A percentile compares a stretch with the other conserved stretches of the same genome.
Evolutionary conservation across 23 tunicate genomes (phyloP).

Genomic region (Trididemnum nubilum): DNA sequence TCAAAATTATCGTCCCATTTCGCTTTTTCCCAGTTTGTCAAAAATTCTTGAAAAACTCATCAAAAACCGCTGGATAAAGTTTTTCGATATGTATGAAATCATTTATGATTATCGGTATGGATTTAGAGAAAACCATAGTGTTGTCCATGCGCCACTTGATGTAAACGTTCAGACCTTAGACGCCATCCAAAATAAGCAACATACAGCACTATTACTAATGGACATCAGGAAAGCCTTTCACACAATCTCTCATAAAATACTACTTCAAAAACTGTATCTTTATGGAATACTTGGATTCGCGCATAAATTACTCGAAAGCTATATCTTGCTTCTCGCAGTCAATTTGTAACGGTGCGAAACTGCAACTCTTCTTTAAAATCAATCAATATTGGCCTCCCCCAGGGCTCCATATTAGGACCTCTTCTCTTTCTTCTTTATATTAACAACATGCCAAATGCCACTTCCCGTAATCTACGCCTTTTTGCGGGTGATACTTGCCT

Average conservation of each 20-base stretch:
- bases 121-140: neutral
- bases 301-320: neutral
- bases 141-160: neutral
- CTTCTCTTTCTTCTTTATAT: neutral
- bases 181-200: neutral
- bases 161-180: neutral
- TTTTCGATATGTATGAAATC: neutral
- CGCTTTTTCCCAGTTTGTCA: neutral
- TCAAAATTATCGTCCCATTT: neutral
- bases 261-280: neutral
- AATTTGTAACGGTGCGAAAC: neutral
- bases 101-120: neutral
- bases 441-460: neutral
- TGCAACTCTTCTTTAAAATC: neutral
- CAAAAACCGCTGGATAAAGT: neutral
- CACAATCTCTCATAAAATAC: neutral
- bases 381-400: neutral
- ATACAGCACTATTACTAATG: neutral
- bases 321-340: neutral
- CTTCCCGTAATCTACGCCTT: neutral
- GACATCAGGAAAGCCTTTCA: neutral
- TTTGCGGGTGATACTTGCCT: neutral
- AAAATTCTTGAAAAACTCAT: neutral
- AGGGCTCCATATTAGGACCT: neutral
- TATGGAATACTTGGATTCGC: neutral